Evolutionary conservation across 2,888 invertebrate genomes (phyloP).

Genomic region (Agrochola circellaris): DNA sequence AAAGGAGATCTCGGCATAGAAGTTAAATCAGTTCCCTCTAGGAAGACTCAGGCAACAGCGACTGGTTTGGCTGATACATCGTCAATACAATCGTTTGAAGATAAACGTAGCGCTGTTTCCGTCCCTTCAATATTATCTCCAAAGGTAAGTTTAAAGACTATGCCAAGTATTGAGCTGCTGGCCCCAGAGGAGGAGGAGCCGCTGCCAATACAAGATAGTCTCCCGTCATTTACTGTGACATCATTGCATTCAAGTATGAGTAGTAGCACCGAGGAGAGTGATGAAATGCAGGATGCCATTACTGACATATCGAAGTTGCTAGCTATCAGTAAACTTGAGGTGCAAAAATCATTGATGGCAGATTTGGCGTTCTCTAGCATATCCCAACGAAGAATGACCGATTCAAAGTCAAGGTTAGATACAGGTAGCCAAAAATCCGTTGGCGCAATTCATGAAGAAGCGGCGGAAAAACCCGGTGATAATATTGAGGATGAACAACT

Average conservation of each 20-base stretch:
- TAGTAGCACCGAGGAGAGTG: slow-evolving; percentile 54
- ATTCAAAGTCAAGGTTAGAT: not conserved
- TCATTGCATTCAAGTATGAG: slow-evolving; percentile 77
- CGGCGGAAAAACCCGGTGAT: not conserved
- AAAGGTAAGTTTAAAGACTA: slow-evolving; percentile 79
- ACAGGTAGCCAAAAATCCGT: not conserved
- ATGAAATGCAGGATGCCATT: slow-evolving; percentile 73
- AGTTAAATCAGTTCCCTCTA: slow-evolving; percentile 81
- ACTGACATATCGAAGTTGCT: slow-evolving; percentile 70
- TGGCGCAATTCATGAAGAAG: slow-evolving; percentile 20
- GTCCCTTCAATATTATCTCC: slow-evolving; percentile 62
- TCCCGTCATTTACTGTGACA: slow-evolving; percentile 80
- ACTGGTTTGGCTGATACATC: not conserved
- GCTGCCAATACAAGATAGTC: slow-evolving; percentile 76
- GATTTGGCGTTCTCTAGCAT: slow-evolving; percentile 81
- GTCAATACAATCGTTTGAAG: slow-evolving; percentile 18
- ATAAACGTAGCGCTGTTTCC: slow-evolving; percentile 24
- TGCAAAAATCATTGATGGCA: slow-evolving; percentile 85
- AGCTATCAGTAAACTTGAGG: slow-evolving; percentile 81
- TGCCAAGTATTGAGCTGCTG: slow-evolving; percentile 82
- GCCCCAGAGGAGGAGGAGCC: slow-evolving; percentile 72
- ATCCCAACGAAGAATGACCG: slow-evolving; percentile 27
- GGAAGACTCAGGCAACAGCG: not conserved
- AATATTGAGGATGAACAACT: slow-evolving; percentile 48
- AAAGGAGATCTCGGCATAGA: slow-evolving; percentile 93